phyloP scores from a whole-genome alignment of 2,888 invertebrate species.

The Hypolimnas misippus region DNA sequence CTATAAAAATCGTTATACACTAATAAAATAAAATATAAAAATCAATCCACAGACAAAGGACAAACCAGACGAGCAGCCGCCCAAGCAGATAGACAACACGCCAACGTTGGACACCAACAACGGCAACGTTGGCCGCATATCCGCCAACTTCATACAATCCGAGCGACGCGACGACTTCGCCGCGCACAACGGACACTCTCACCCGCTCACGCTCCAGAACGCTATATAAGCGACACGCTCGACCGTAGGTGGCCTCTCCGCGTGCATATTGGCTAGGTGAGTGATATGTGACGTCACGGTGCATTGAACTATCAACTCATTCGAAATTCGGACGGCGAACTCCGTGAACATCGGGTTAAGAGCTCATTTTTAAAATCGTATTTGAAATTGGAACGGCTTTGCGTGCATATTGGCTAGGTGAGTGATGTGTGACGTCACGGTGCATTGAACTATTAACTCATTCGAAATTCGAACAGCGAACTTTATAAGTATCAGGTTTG shows the following conservation, averaged over 20 bases:
- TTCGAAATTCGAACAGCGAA: too few species aligned
- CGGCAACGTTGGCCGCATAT: slow-evolving; percentile 67
- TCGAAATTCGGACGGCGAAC: too few species aligned
- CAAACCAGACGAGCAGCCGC: slow-evolving; percentile 56
- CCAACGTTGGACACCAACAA: slow-evolving; percentile 53
- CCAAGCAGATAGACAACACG: slow-evolving; percentile 49
- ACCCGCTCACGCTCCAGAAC: slow-evolving; percentile 75
- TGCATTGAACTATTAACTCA: neutral
- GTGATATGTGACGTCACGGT: too few species aligned
- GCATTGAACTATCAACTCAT: neutral
- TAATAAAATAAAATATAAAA: too few species aligned
- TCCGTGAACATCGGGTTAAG: neutral
- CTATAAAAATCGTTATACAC: too few species aligned
- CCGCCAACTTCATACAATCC: slow-evolving; percentile 71
- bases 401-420: slow-evolving; percentile 47
- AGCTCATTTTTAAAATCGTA: too few species aligned
- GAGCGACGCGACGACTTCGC: slow-evolving; percentile 73
- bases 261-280: slow-evolving; percentile 67
- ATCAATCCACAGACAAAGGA: slow-evolving; percentile 67
- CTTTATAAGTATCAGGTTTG: neutral
- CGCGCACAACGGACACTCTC: slow-evolving; percentile 70
- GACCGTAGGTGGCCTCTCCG: slow-evolving; percentile 54
- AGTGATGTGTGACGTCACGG: too few species aligned
- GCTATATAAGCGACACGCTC: slow-evolving; percentile 61
- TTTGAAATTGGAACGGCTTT: too few species aligned